phyloP scores from a whole-genome alignment of 2,888 invertebrate species.

The Ornithoptera alexandrae region DNA sequence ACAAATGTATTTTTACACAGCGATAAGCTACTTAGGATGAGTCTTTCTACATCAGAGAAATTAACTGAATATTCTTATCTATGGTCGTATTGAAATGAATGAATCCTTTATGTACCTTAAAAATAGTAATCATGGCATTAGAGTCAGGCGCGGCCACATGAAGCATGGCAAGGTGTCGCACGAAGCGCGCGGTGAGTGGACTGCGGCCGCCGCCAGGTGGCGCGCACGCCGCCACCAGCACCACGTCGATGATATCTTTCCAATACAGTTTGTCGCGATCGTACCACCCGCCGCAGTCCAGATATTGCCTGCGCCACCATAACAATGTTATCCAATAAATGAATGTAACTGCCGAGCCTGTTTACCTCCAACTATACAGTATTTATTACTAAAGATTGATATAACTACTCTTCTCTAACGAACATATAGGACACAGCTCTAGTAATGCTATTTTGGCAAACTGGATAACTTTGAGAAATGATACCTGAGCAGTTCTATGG shows the following conservation, averaged over 20 bases:
- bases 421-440: too few relatives aligned
- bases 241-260: slow-evolving; percentile 92
- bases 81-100: background rate
- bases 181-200: slow-evolving; percentile 89
- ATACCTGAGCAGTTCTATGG: slow-evolving; percentile 91
- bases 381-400: too few relatives aligned
- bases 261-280: slow-evolving; percentile 93
- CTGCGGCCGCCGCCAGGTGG: slow-evolving; percentile 96
- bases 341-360: too few relatives aligned
- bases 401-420: too few relatives aligned
- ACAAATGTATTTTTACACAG: too few relatives aligned
- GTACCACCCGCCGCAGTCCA: slow-evolving; percentile 89
- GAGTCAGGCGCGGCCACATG: slow-evolving; percentile 90
- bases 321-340: too few relatives aligned
- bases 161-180: slow-evolving; percentile 93
- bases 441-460: too few relatives aligned
- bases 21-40: too few relatives aligned
- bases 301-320: slow-evolving; percentile 79
- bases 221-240: slow-evolving; percentile 90
- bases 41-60: too few relatives aligned
- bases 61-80: too few relatives aligned
- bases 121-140: slow-evolving; percentile 87
- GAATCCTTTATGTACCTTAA: slow-evolving; percentile 64
- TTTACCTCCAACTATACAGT: too few relatives aligned
- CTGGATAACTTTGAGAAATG: too few relatives aligned